Conservation (phyloP, 1,140 invertebrate species). For the Mizuhopecten yessoensis region DNA sequence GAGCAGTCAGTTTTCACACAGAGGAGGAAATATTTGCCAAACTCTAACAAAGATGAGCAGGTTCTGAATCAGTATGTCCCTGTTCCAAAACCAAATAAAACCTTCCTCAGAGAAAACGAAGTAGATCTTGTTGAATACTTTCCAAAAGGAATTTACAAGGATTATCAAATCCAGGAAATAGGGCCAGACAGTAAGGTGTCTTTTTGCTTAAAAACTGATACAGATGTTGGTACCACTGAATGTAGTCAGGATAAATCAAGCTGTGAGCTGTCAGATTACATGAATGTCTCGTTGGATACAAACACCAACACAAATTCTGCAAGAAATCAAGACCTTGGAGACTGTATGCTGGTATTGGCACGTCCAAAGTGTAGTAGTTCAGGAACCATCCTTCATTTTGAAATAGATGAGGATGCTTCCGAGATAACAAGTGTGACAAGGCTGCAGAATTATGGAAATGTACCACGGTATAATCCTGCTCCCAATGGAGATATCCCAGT, state of each 20-base stretch:
- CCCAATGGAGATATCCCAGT: not conserved
- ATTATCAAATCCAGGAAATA: not conserved
- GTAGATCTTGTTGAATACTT: not conserved
- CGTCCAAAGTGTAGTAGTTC: slow-evolving; percentile 36
- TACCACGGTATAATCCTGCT: not conserved
- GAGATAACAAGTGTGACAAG: slow-evolving; percentile 24
- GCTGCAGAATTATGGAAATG: slow-evolving; percentile 6
- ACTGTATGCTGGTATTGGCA: not conserved
- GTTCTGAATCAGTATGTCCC: not conserved
- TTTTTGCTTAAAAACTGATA: not conserved
- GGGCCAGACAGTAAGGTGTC: not conserved
- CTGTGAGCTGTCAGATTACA: not conserved
- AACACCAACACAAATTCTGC: not conserved
- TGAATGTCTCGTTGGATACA: not conserved
- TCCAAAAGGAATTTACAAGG: not conserved
- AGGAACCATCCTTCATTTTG: slow-evolving; percentile 13
- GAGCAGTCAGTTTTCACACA: not conserved
- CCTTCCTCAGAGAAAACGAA: not conserved
- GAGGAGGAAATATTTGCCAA: not conserved
- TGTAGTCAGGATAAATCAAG: not conserved
- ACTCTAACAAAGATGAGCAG: not conserved
- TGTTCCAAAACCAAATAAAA: not conserved
- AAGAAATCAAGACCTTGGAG: not conserved
- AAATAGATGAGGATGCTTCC: not conserved
- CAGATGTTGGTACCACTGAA: not conserved